These are phyloP conservation scores for Morpho deidamia DNA, from an alignment of 2,888 invertebrate genomes.

Conservation along the genomic window DNA sequence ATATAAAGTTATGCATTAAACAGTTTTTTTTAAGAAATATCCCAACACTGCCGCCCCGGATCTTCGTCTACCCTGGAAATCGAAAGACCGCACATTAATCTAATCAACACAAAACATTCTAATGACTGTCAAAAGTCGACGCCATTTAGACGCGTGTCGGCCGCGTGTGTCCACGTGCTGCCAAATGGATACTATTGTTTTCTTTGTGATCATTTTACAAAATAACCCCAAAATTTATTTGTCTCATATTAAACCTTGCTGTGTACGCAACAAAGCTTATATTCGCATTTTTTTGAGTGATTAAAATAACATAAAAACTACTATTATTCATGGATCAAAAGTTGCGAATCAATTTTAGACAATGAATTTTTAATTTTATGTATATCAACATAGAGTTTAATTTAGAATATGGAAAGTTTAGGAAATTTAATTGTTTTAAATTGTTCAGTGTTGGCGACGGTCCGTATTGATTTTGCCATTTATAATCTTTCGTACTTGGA, in stretches of 20 bases:
- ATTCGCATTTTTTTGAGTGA: not conserved
- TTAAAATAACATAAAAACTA: slow-evolving; percentile 7
- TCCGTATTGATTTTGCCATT: slow-evolving; percentile 13
- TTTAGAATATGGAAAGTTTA: not conserved
- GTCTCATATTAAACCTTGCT: not conserved
- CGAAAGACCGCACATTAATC: slow-evolving; percentile 42
- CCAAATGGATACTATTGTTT: slow-evolving; percentile 48
- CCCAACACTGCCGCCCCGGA: slow-evolving; percentile 2
- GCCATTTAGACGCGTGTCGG: slow-evolving; percentile 53
- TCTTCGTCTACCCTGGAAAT: slow-evolving; percentile 21
- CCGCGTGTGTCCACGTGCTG: slow-evolving; percentile 33
- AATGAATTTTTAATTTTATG: slow-evolving; percentile 3
- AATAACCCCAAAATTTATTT: slow-evolving; percentile 12
- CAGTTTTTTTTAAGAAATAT: not conserved
- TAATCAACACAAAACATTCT: slow-evolving; percentile 52
- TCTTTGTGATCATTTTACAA: slow-evolving; percentile 26
- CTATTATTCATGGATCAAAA: not conserved
- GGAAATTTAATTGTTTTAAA: slow-evolving; percentile 17
- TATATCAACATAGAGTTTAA: not conserved
- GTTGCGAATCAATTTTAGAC: not conserved
- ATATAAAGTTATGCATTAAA: too few species aligned
- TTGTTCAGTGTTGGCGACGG: slow-evolving; percentile 5
- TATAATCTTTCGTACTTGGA: not conserved
- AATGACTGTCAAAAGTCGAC: slow-evolving; percentile 44
- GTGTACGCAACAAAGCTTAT: not conserved